phyloP scores from a whole-genome alignment of 2,888 invertebrate species.

The Tetramorium bicarinatum region DNA sequence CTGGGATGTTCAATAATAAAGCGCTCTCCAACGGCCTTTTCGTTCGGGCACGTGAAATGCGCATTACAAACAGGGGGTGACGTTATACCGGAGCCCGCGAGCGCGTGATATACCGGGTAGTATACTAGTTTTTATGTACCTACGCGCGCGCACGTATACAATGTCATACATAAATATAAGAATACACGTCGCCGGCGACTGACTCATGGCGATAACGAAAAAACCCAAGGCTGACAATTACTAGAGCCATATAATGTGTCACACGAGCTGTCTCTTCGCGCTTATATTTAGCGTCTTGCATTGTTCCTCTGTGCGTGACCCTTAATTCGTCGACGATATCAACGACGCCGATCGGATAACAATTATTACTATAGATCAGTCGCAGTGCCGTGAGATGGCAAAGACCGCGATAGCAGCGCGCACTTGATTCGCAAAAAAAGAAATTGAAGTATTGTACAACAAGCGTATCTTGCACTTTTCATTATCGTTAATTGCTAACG shows the following conservation, averaged over 20 bases:
- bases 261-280: background rate
- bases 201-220: constrained; percentile 49
- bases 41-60: background rate
- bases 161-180: background rate
- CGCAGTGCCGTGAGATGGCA: background rate
- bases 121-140: background rate
- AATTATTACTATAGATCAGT: background rate
- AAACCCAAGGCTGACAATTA: constrained; percentile 20
- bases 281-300: background rate
- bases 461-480: background rate
- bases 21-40: background rate
- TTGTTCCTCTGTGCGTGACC: background rate
- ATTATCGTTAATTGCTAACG: background rate
- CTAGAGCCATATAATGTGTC: background rate
- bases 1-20: background rate
- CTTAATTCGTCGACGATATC: background rate
- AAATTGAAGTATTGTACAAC: background rate
- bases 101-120: background rate
- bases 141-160: background rate
- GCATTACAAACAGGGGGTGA: background rate
- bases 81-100: no score
- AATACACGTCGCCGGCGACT: background rate
- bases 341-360: background rate
- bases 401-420: no score
- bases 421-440: background rate